Base-by-base conservation (phyloP, 1,140 invertebrate species). In the Conus ventricosus region DNA sequence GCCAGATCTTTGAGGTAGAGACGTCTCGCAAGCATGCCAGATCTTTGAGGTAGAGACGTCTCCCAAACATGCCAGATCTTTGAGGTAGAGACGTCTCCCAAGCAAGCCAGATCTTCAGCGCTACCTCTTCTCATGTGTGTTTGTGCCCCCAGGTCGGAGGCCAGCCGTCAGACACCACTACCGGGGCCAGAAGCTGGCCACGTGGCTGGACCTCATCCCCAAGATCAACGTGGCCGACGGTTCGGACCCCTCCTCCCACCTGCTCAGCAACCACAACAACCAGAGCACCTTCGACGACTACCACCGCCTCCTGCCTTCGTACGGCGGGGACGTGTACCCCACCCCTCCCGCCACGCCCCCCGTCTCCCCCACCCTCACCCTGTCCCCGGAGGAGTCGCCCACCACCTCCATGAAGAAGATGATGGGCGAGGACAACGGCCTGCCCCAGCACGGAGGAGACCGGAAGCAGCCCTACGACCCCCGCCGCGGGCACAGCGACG, bases 181-280 rank as follows among this genome's bases (percentile, higher is more conserved):
- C 95, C 96, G 98, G 90, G 98, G 98, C 10, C 98, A 98, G 95
- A 97, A 98, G 85, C 96, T 99, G n/a, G 99, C 98, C 2, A 98
- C 99, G 95, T 99, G 99, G 99, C 95, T 98, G 57, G 98, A 99
- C 92, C 96, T 99, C 27, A 98, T 99, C 75, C 99, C 99, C 6
- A 98, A 99, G 94, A 96, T 99, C n/a, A 98, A 99, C 93, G 97
- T 97, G 76, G 91, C 87, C 90, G 97, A 98, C 27, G 97, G 97
- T 11, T 96, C 96, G 71, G 97, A 97, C 0, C 98, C 98, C 95
- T 67, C 86, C 7, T 81, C 90, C 53, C 98, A 99, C 95, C 96
- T 98, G 88, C 96, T 99, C 0, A 96, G 97, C 60, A 96, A 98
- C 89, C 94, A 93, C 71, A 91, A 92, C 85, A 93, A 94, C 86